phyloP scores from a whole-genome alignment of 2,888 invertebrate species.

The Standfussiana lucernea region DNA sequence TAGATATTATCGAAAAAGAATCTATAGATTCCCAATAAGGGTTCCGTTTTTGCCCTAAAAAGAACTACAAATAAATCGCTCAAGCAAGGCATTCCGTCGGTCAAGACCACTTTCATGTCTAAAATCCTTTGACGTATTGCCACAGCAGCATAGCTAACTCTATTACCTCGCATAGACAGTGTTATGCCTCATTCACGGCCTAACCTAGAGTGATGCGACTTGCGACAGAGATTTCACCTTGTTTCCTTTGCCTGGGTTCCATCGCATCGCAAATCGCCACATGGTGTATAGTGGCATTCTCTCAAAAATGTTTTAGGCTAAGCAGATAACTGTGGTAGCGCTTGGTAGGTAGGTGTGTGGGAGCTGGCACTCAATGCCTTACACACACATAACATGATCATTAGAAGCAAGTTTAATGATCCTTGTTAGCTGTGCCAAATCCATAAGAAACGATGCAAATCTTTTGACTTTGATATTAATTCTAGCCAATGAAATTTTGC shows the following conservation, averaged over 20 bases:
- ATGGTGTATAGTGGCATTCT: not conserved
- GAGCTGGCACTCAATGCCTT: not conserved
- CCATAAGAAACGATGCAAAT: too few relatives aligned
- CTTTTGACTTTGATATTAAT: not conserved
- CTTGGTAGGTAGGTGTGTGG: too few relatives aligned
- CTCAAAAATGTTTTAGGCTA: not conserved
- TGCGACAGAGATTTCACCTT: not conserved
- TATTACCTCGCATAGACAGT: not conserved
- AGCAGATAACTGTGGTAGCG: not conserved
- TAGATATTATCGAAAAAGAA: too few relatives aligned
- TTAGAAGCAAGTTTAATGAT: not conserved
- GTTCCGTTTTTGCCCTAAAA: too few relatives aligned
- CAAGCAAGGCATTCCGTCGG: not conserved
- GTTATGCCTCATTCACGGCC: not conserved
- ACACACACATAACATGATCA: not conserved
- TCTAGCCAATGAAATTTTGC: conserved; percentile 11
- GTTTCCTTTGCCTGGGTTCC: not conserved
- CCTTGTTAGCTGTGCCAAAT: not conserved
- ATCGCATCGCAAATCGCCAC: not conserved
- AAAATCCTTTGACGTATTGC: not conserved
- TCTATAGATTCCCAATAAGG: too few relatives aligned
- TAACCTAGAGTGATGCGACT: not conserved
- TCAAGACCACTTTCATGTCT: not conserved
- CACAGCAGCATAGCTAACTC: not conserved
- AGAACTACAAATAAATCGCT: too few relatives aligned